A percentile compares a stretch with the other conserved stretches of the same genome.
phyloP scores from a whole-genome alignment of 1,140 invertebrate species.

The Zaprionus africanus region DNA sequence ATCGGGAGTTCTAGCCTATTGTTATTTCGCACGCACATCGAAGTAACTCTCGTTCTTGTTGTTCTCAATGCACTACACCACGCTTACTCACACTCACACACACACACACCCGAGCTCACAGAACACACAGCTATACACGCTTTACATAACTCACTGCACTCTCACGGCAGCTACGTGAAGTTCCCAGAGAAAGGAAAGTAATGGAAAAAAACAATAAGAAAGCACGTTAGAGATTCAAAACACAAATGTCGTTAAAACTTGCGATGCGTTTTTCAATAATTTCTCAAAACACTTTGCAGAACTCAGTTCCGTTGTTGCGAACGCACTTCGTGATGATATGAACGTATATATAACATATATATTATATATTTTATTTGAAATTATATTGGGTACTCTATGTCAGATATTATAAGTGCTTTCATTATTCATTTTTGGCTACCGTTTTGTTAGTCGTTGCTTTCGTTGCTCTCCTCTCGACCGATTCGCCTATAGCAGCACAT shows the following conservation, averaged over 20 bases:
- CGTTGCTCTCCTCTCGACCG: conserved; percentile 7
- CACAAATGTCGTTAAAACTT: conserved; percentile 45
- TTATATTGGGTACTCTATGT: conserved; percentile 4
- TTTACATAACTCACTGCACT: conserved; percentile 73
- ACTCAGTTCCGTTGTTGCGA: conserved; percentile 14
- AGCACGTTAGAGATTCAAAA: conserved; percentile 61
- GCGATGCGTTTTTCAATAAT: conserved; percentile 53
- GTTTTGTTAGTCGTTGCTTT: conserved; percentile 18
- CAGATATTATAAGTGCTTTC: conserved; percentile 7
- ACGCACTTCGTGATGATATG: conserved; percentile 20
- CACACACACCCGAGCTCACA: conserved; percentile 14
- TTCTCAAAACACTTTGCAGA: conserved; percentile 32
- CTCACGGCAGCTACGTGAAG: conserved; percentile 44
- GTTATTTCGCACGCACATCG: conserved; percentile 43
- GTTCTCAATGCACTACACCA: conserved; percentile 34
- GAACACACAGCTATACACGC: conserved; percentile 40
- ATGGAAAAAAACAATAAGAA: not conserved
- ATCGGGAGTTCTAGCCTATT: not conserved
- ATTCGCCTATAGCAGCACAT: conserved; percentile 13
- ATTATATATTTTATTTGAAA: conserved; percentile 11
- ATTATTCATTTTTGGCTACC: conserved; percentile 26
- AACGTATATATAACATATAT: conserved; percentile 26
- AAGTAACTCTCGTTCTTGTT: conserved; percentile 25
- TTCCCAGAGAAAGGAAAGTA: conserved; percentile 22
- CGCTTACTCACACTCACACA: not conserved